These are phyloP conservation scores for Xiphias gladius DNA, from an alignment of 2,113 vertebrate species.

Conservation along the genomic window DNA sequence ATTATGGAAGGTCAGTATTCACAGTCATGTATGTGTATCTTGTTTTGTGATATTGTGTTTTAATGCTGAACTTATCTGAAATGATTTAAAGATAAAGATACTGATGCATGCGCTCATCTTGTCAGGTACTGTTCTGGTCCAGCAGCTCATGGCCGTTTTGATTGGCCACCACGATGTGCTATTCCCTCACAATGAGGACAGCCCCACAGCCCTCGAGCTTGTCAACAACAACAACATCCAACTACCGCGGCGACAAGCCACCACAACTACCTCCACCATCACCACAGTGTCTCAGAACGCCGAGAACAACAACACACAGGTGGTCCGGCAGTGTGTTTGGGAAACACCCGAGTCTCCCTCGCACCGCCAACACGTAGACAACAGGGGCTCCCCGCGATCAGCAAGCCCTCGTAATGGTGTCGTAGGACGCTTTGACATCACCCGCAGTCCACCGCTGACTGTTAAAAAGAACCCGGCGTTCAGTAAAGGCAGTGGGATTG, in stretches of 20 bases:
- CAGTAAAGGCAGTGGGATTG: slow-evolving; percentile 96
- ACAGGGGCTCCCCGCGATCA: slow-evolving; percentile 85
- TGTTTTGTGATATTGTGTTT: neutral
- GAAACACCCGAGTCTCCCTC: slow-evolving; percentile 89
- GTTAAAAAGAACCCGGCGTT: slow-evolving; percentile 97
- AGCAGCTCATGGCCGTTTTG: slow-evolving; percentile 97
- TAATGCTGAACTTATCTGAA: neutral
- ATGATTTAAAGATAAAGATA: neutral
- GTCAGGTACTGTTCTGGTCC: slow-evolving; percentile 94
- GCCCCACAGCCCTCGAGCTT: slow-evolving; percentile 79
- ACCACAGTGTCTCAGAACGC: slow-evolving; percentile 83
- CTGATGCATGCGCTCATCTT: slow-evolving; percentile 19
- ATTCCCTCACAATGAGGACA: slow-evolving; percentile 89
- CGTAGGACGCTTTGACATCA: slow-evolving; percentile 86
- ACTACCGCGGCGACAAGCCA: slow-evolving; percentile 78
- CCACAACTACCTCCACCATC: slow-evolving; percentile 54
- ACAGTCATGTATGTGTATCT: neutral
- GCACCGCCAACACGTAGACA: slow-evolving; percentile 84
- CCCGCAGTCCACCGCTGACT: slow-evolving; percentile 90
- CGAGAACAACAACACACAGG: slow-evolving; percentile 90
- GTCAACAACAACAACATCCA: slow-evolving; percentile 92
- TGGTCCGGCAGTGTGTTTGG: slow-evolving; percentile 90
- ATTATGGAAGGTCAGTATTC: slow-evolving; percentile 94
- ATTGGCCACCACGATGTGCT: slow-evolving; percentile 92
- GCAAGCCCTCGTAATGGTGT: slow-evolving; percentile 89